Evolutionary conservation across 2,888 invertebrate species (phyloP).

Genomic region (Eupithecia centaureata): DNA sequence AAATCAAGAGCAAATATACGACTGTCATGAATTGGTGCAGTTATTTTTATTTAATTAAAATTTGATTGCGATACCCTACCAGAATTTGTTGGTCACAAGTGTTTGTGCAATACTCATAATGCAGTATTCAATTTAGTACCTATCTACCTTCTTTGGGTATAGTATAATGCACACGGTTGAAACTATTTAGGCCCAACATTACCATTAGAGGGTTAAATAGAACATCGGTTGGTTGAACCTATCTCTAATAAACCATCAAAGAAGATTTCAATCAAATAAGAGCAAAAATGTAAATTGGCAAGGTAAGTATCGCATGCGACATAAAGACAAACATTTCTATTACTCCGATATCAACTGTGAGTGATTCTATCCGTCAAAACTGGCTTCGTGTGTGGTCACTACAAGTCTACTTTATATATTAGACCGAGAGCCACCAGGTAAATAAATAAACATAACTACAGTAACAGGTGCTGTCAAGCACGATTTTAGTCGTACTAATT

Average conservation of each 20-base stretch:
- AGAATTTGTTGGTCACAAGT: not conserved
- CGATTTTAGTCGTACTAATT: conserved; percentile 1
- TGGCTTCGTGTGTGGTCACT: conserved; percentile 28
- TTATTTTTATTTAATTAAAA: conserved; percentile 15
- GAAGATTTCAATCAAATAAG: not conserved
- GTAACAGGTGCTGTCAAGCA: not conserved
- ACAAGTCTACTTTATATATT: conserved; percentile 16
- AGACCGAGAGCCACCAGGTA: not conserved
- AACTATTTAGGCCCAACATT: not conserved
- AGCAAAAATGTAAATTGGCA: not conserved
- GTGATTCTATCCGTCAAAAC: conserved; percentile 23
- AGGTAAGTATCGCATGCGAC: not conserved
- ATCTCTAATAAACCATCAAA: not conserved
- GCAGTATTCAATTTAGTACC: not conserved
- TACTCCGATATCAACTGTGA: not conserved
- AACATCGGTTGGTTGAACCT: too few relatives aligned
- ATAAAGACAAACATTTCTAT: not conserved
- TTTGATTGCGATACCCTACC: not conserved
- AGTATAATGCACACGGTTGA: not conserved
- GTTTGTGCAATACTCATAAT: not conserved
- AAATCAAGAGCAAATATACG: conserved; percentile 12
- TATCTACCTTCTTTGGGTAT: not conserved
- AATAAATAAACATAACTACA: not conserved
- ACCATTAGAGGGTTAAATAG: not conserved
- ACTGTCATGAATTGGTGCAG: conserved; percentile 14